Conservation (phyloP, 2,797 vertebrate species). For the Molossus alvarezi region DNA sequence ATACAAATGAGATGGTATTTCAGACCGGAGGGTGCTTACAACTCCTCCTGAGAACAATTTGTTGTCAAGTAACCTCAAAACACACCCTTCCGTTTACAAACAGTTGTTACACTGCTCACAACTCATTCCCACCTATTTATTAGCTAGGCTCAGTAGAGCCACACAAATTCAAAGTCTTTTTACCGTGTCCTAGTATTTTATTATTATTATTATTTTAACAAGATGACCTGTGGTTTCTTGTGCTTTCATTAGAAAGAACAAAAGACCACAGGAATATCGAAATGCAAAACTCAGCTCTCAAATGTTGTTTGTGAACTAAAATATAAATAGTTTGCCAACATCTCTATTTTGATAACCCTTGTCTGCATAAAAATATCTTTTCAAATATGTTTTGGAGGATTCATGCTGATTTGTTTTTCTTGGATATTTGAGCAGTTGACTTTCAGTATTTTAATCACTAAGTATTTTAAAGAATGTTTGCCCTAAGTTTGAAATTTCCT, state of each 20-base stretch:
- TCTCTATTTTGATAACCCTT: constrained; percentile 83
- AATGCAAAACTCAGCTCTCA: constrained; percentile 64
- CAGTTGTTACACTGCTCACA: constrained; percentile 15
- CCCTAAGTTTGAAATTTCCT: constrained; percentile 76
- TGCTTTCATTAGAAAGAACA: constrained; percentile 62
- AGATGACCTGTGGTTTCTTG: constrained; percentile 65
- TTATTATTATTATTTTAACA: constrained; percentile 71
- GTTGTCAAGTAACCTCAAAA: constrained; percentile 63
- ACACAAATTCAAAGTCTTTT: constrained; percentile 34
- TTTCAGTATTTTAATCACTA: constrained; percentile 83
- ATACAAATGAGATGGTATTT: constrained; percentile 63
- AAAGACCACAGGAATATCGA: constrained; percentile 70
- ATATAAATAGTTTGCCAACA: constrained; percentile 74
- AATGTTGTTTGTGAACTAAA: constrained; percentile 78
- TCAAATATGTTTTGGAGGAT: constrained; percentile 79
- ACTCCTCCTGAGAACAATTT: constrained; percentile 38
- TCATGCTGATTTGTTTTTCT: constrained; percentile 81
- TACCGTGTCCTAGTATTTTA: neutral
- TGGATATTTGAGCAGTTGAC: constrained; percentile 74
- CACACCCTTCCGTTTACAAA: constrained; percentile 19
- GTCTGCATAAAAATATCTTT: constrained; percentile 80
- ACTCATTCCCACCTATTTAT: constrained; percentile 32
- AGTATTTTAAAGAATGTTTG: constrained; percentile 80
- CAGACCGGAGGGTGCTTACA: constrained; percentile 12
- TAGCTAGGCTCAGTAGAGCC: constrained; percentile 36